Evolutionary conservation across 2,888 invertebrate species (phyloP), one percentile per base, ranked within the genome.

Genomic region (Trissolcus brochymenae): DNA sequence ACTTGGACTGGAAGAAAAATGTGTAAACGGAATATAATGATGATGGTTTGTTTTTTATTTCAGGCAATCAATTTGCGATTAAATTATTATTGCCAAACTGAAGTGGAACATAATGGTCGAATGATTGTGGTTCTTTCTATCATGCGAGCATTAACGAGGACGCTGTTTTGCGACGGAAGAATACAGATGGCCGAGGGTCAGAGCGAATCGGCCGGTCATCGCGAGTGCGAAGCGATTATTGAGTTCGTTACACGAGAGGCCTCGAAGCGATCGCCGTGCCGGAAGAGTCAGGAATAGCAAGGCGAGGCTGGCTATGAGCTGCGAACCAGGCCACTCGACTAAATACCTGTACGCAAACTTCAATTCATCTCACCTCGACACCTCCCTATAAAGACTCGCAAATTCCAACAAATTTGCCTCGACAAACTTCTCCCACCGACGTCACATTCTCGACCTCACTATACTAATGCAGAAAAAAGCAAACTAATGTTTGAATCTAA

Each of bases 181-280:
- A 82, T 82, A 82, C 80, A 78, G 82, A 81, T 80, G 81, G 80
- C 80, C 82, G 81, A 82, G 81, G 84, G 83, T 83, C 83, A 83
- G 79, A 81, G 76, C 79, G 80, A 83, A 81, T 80, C 83, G 82
- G 72, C 76, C 81, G 80, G 79, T 78, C 80, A 81, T 79, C 80
- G 74, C 67, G 80, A 76, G 78, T 73, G 81, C 80, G 80, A 82
- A 81, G 70, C 82, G 82, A 82, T 83, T 83, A 83, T 81, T 80
- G 81, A 81, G 82, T 82, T 83, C 81, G 83, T 83, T 83, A 82
- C 76, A 81, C 80, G 77, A 80, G 80, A 78, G 79, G 80, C 82
- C 80, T 79, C 78, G 75, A 76, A 79, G 79, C 74, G 74, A 79
- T 74, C 79, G 77, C 76, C 79, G 79, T 83, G 82, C 83, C 83